These are phyloP conservation scores for Sylvia atricapilla DNA, from an alignment of 2,113 vertebrate genomes.

Conservation along the genomic window DNA sequence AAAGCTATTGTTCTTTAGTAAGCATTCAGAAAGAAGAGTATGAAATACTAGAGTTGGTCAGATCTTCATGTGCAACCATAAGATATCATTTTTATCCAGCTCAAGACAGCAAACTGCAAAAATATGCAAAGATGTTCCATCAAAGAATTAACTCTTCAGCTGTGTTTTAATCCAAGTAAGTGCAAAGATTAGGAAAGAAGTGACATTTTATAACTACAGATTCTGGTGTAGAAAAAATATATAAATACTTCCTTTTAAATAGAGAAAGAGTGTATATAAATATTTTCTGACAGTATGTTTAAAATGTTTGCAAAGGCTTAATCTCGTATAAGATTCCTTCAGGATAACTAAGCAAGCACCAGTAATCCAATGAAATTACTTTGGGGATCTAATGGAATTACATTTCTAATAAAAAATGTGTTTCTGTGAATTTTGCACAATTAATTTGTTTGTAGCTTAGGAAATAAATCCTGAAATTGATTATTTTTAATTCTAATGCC, in stretches of 20 bases:
- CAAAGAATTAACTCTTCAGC: not conserved
- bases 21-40: not conserved
- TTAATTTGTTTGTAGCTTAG: not conserved
- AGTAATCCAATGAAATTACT: not conserved
- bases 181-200: constrained; percentile 5
- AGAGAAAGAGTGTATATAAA: not conserved
- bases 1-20: not conserved
- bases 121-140: not conserved
- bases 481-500: not conserved
- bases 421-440: not conserved
- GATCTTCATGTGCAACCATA: not conserved
- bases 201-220: not conserved
- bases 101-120: not conserved
- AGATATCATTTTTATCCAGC: not conserved
- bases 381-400: not conserved
- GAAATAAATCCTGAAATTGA: not conserved
- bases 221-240: not conserved
- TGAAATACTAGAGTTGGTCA: not conserved
- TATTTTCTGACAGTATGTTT: not conserved
- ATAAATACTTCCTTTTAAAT: not conserved
- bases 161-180: not conserved
- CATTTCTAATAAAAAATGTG: not conserved
- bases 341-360: constrained; percentile 7
- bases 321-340: not conserved
- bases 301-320: not conserved